Evolutionary conservation across 2,113 vertebrate species (phyloP), one percentile per base, ranked within the genome.

Genomic region (Falcunculus frontatus): DNA sequence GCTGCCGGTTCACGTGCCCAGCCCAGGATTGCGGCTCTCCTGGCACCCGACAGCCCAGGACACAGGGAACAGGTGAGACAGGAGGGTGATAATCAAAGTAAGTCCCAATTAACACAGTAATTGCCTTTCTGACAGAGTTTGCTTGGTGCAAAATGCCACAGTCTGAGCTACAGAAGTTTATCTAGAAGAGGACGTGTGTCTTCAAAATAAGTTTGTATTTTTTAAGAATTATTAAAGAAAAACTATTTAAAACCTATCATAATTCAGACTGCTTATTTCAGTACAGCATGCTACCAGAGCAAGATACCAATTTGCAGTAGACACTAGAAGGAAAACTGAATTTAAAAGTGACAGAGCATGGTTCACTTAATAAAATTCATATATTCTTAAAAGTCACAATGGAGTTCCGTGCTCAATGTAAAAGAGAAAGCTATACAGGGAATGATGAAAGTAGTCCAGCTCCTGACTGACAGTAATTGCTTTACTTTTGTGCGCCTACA

Each of bases 381-480:
- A 33, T 26, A 26, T 52, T 84, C 79, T 26, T 78, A 37, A 32
- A 81, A 75, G 13, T 62, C 30, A 42, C 55, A 80, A 14, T 1
- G 4, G 67, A 73, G 15, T n/a, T 84, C 8, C 39, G 33, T 17
- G 64, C 29, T 74, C 42, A 64, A 1, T 50, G 41, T 47, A 47
- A 56, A 57, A 23, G 33, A 59, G 49, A 65, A 79, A 89, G 41
- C 35, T 37, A 10, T 8, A 26, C 4, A 4, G 1, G 44, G 74
- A 70, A 44, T 23, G 41, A 68, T 49, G 63, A 93, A 92, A 73
- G 76, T 8, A 52, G 32, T 26, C 68, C 72, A 39, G 19, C 49
- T 87, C 62, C 75, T 78, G 92, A 95, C 39, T 89, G 78, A 73
- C 81, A 95, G 75, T 64, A 96, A 96, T 30, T 94, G 84, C 75